A percentile compares a stretch with the other conserved stretches of the same genome.
These are phyloP conservation scores for Xenotilapia flavipinnis DNA, from an alignment of 2,113 vertebrate species.

Conservation along the genomic window DNA sequence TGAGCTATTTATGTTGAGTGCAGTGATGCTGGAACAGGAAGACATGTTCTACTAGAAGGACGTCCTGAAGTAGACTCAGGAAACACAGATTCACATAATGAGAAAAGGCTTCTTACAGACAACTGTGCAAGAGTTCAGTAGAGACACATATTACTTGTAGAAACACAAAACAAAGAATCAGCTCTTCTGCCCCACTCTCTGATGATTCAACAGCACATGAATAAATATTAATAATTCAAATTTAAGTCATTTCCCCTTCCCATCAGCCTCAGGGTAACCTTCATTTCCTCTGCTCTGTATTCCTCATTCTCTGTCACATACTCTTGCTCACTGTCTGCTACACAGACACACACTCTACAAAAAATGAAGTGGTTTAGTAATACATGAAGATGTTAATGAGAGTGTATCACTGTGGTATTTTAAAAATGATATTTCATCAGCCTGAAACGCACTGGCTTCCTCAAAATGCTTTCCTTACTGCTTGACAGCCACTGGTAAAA, in stretches of 20 bases:
- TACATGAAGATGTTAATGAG: background rate
- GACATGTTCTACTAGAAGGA: background rate
- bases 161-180: background rate
- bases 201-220: background rate
- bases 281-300: background rate
- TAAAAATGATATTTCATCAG: background rate
- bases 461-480: rapidly evolving
- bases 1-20: background rate
- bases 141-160: background rate
- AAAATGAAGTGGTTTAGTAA: background rate
- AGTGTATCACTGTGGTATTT: background rate
- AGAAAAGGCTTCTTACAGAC: background rate
- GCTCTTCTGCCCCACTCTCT: background rate
- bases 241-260: background rate
- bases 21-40: background rate
- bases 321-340: background rate
- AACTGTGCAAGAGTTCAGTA: background rate
- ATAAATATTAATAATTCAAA: background rate
- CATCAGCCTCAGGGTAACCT: background rate
- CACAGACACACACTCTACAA: background rate
- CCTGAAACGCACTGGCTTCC: background rate
- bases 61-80: background rate
- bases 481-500: background rate
- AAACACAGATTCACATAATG: background rate
- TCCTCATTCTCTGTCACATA: background rate